Conservation (phyloP, 2,888 invertebrate species). For the Cerastis rubricosa region DNA sequence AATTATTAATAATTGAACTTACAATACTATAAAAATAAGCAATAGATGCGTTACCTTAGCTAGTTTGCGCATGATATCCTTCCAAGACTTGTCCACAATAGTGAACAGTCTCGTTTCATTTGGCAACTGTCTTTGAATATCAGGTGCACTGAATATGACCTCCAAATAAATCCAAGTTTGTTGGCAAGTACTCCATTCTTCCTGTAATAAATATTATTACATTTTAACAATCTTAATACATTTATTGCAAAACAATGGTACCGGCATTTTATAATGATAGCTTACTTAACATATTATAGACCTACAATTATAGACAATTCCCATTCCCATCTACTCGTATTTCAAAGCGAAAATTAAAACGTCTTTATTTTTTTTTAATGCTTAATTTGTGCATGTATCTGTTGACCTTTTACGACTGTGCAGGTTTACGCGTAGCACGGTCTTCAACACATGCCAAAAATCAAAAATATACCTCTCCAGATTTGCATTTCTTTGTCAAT, state of each 20-base stretch:
- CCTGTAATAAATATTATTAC: conserved; percentile 87
- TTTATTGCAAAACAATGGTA: too few relatives aligned
- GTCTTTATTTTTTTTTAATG: too few relatives aligned
- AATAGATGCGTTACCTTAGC: conserved; percentile 91
- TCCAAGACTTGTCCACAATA: conserved; percentile 97
- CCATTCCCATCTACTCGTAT: not conserved
- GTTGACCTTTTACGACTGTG: not conserved
- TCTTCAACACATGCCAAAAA: too few relatives aligned
- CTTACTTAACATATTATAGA: not conserved
- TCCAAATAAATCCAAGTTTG: conserved; percentile 98
- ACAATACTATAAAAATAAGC: not conserved
- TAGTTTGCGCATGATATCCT: conserved; percentile 96
- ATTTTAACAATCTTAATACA: conserved; percentile 1
- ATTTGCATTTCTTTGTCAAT: too few relatives aligned
- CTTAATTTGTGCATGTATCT: not conserved
- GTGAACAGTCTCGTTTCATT: conserved; percentile 96
- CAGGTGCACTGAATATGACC: conserved; percentile 98
- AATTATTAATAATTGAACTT: not conserved
- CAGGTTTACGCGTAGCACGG: not conserved
- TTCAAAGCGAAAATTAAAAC: not conserved
- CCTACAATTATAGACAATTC: too few relatives aligned
- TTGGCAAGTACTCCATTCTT: conserved; percentile 97
- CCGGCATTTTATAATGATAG: not conserved
- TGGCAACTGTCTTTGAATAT: conserved; percentile 98
- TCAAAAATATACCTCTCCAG: too few relatives aligned